Evolutionary conservation across 1,140 invertebrate genomes (phyloP).

Genomic region (Papilio glaucus): DNA sequence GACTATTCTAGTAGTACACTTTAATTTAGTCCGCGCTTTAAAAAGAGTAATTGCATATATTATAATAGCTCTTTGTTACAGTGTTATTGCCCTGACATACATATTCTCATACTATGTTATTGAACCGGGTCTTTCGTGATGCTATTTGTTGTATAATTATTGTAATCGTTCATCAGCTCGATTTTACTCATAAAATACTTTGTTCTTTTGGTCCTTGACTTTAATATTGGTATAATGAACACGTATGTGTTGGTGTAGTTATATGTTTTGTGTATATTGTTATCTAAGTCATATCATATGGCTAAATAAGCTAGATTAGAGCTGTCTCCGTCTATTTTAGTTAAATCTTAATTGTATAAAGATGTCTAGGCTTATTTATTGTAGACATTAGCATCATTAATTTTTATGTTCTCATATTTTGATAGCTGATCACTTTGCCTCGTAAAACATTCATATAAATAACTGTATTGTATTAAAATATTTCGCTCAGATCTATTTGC

Average conservation of each 20-base stretch:
- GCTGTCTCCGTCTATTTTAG: too few relatives aligned
- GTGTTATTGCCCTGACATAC: constrained; percentile 9
- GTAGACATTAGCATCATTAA: too few relatives aligned
- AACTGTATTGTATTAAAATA: too few relatives aligned
- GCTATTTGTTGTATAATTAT: not conserved
- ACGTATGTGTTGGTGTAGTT: not conserved
- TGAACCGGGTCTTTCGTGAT: constrained; percentile 10
- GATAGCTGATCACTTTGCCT: too few relatives aligned
- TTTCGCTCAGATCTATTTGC: too few relatives aligned
- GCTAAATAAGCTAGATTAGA: not conserved
- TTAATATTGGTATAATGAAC: not conserved
- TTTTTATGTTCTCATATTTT: too few relatives aligned
- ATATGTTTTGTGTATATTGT: too few relatives aligned
- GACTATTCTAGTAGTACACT: not conserved
- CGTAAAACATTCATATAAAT: too few relatives aligned
- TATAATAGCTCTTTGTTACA: not conserved
- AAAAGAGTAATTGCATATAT: constrained; percentile 6
- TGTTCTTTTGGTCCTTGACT: not conserved
- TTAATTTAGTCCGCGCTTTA: not conserved
- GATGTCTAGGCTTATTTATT: too few relatives aligned
- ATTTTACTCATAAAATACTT: not conserved
- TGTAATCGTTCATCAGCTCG: not conserved
- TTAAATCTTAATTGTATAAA: too few relatives aligned
- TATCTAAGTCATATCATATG: not conserved
- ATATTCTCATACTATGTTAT: constrained; percentile 11